Evolutionary conservation across 2,113 vertebrate species (phyloP), one percentile per base, ranked within the genome.

Genomic region (Leptosomus discolor): DNA sequence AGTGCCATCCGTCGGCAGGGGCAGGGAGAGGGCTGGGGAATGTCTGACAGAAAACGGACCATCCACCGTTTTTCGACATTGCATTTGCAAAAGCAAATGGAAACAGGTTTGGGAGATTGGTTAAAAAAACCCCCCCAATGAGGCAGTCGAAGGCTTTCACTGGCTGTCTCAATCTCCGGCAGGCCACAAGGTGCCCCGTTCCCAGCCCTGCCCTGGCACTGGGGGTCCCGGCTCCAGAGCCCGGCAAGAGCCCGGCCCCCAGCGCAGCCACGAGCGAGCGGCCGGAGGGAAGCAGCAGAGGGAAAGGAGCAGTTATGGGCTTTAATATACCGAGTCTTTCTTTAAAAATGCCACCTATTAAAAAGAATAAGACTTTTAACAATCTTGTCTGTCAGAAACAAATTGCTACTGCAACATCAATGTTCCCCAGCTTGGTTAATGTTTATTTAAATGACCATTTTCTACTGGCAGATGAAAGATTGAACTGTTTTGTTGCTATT

Each of bases 391-490:
- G 76, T 90, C 82, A 96, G 76, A 87, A 88, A 71, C 46, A 94
- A 91, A 94, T 57, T 27, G 65, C 46, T 60, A 18, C 85, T 1
- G 0, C 29, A 36, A n/a, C 50, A 48, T 91, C 89, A 19, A 22
- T 79, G 88, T 70, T 91, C 65, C 79, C 46, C 58, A 22, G 41
- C 73, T 91, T 90, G 70, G 61, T 90, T 64, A 91, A 88, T 74
- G 68, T 92, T 97, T 97, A 53, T 90, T 97, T 97, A 93, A 87
- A 92, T 92, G 95, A 34, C 90, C 88, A 5, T 69, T 96, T 94
- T 76, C 80, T 85, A 18, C 60, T 60, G 77, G 60, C 89, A 94
- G 79, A 65, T 92, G 65, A 93, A 85, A 95, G 67, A 91, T 84
- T 58, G 93, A 69, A 86, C 79, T 80, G 82, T 92, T 97, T 90